Evolutionary conservation across 2,113 vertebrate species (phyloP), one percentile per base, ranked within the genome.

Genomic region (Blennius ocellaris): DNA sequence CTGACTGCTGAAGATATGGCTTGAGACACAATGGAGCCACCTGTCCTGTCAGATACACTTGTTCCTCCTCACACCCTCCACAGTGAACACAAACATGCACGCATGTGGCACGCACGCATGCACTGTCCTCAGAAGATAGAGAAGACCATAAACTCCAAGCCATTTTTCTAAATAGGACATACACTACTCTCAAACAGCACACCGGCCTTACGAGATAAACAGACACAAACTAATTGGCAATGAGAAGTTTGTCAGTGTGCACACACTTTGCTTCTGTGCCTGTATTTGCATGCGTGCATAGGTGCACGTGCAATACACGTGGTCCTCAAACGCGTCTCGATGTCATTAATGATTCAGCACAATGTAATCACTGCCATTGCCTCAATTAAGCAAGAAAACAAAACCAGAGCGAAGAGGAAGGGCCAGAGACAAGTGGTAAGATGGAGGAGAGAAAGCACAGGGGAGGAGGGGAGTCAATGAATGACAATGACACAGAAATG

Each of bases 1-100:
- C 37, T 85, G 72, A 51, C 53, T 41, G 69, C 17, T 88, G 77
- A 79, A 88, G 70, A 69, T 80, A 87, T 82, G 73, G 41, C 55
- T 52, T 30, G 51, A 85, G 87, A 90, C 88, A 90, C 78, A 90
- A 81, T 87, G 81, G 86, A 89, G 82, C 81, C 91, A 90, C 82
- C 82, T 87, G 84, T 88, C 84, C 76, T 84, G 81, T 90, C 81
- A 82, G 68, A 90, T 88, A 79, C 73, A 79, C 54, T 78, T 76
- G 77, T 71, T 76, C 56, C 48, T 52, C 61, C 47, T 85, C 47
- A 62, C 41, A 61, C 14, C 48, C 44, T 43, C 38, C 14, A n/a
- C 44, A 14, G 55, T 21, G 10, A 44, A 62, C 44, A 47, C 51
- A 43, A 15, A 69, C 57, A 52, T 60, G 55, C 56, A 72, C 8